Conservation (phyloP, 2,797 vertebrate genomes). For the Glyptemys insculpta region DNA sequence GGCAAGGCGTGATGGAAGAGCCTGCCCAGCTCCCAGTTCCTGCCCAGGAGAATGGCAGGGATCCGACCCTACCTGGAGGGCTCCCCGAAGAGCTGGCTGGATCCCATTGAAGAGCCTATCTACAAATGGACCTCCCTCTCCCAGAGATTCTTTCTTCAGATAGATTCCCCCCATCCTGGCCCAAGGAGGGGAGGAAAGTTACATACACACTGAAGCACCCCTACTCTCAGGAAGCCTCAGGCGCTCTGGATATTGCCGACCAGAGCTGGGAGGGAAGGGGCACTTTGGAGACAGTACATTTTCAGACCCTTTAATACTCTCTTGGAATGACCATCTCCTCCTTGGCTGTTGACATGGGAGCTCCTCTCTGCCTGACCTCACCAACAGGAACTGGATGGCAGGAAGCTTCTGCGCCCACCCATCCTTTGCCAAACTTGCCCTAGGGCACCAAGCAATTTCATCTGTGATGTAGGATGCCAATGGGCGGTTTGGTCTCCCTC, state of each 20-base stretch:
- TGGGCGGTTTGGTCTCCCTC: neutral
- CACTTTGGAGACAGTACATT: neutral
- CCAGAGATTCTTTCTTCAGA: neutral
- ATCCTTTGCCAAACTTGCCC: neutral
- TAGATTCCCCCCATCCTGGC: neutral
- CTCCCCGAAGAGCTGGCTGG: neutral
- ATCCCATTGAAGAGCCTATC: neutral
- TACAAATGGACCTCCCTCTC: neutral
- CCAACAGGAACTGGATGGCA: neutral
- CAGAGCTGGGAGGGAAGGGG: neutral
- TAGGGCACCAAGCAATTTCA: neutral
- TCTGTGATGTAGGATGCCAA: neutral
- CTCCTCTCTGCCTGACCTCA: neutral
- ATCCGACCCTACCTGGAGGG: neutral
- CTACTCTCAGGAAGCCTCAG: neutral
- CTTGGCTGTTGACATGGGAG: neutral
- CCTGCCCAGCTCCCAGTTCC: too few relatives aligned
- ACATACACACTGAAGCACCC: neutral
- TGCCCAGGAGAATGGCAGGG: neutral
- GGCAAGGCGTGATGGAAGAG: neutral
- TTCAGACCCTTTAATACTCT: neutral
- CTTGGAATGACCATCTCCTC: neutral
- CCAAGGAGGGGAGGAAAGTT: neutral
- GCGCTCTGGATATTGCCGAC: neutral
- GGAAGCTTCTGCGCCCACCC: neutral